Conservation (phyloP, 2,888 invertebrate genomes). For the Ornithoptera alexandrae region DNA sequence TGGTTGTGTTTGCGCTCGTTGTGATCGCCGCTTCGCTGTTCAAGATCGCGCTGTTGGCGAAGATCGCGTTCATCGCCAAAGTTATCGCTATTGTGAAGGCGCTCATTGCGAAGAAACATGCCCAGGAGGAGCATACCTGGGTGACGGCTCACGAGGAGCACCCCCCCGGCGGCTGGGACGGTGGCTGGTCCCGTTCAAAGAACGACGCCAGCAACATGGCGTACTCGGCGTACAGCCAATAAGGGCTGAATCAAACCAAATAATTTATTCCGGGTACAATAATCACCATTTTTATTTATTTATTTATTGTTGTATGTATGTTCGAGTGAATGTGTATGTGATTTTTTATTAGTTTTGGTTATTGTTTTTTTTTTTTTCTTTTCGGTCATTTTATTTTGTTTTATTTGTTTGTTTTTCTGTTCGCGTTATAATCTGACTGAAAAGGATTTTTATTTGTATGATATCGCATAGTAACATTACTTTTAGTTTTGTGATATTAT, state of each 20-base stretch:
- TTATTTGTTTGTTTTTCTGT: constrained; percentile 32
- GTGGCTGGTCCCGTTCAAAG: constrained; percentile 68
- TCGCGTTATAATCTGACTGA: constrained; percentile 55
- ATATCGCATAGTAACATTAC: constrained; percentile 35
- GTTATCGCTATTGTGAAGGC: constrained; percentile 61
- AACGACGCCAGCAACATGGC: constrained; percentile 66
- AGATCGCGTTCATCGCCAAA: constrained; percentile 83
- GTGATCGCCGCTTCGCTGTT: constrained; percentile 84
- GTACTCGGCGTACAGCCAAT: constrained; percentile 57
- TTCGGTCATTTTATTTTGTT: constrained; percentile 57
- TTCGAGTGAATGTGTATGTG: constrained; percentile 38
- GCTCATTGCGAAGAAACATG: constrained; percentile 64
- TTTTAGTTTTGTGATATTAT: constrained; percentile 36
- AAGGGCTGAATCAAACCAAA: constrained; percentile 43
- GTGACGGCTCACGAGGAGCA: constrained; percentile 54
- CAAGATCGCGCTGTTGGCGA: constrained; percentile 87
- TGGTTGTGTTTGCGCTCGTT: constrained; percentile 83
- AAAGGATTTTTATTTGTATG: constrained; percentile 51
- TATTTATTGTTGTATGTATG: constrained; percentile 51
- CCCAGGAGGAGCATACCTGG: constrained; percentile 54
- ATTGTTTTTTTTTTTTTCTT: constrained; percentile 48
- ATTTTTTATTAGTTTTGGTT: constrained; percentile 37
- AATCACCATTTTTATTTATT: constrained; percentile 37
- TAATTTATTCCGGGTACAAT: constrained; percentile 36
- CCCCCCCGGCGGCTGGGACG: constrained; percentile 54